These are phyloP conservation scores for Blennius ocellaris DNA, from an alignment of 2,113 vertebrate genomes.

Conservation along the genomic window DNA sequence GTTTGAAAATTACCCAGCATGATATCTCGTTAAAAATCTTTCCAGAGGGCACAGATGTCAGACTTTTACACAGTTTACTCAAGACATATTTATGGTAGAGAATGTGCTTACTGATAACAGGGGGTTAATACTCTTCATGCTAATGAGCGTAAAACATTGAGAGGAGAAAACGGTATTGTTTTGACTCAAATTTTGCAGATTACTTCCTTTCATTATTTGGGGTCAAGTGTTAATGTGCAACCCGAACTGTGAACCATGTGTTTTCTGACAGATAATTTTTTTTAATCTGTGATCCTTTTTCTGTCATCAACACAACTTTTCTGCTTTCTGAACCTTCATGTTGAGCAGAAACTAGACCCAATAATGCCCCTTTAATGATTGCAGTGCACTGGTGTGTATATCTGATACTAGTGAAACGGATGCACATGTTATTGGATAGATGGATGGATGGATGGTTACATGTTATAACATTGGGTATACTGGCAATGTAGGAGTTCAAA, in stretches of 20 bases:
- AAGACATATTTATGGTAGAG: neutral
- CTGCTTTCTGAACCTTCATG: too few relatives aligned
- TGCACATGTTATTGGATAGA: too few relatives aligned
- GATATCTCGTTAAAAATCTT: neutral
- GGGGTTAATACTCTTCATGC: neutral
- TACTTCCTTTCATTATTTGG: slow-evolving; percentile 27
- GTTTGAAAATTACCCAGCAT: neutral
- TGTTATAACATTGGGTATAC: too few relatives aligned
- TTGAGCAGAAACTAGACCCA: too few relatives aligned
- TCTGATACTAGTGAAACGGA: too few relatives aligned
- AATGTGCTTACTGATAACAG: neutral
- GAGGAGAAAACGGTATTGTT: slow-evolving; percentile 25
- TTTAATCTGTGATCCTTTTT: neutral
- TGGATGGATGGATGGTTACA: too few relatives aligned
- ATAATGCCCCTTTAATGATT: too few relatives aligned
- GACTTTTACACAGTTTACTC: neutral
- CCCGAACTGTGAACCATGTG: slow-evolving; percentile 1
- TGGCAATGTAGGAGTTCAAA: too few relatives aligned
- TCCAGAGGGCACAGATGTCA: neutral
- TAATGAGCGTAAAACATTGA: slow-evolving; percentile 17
- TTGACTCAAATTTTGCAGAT: slow-evolving; percentile 16
- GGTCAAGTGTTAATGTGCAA: slow-evolving; percentile 9
- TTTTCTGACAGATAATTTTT: slow-evolving; percentile 12
- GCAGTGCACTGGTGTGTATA: too few relatives aligned
- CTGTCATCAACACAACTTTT: neutral